phyloP scores from a whole-genome alignment of 2,113 vertebrate genomes.

The Pampusana beccarii region DNA sequence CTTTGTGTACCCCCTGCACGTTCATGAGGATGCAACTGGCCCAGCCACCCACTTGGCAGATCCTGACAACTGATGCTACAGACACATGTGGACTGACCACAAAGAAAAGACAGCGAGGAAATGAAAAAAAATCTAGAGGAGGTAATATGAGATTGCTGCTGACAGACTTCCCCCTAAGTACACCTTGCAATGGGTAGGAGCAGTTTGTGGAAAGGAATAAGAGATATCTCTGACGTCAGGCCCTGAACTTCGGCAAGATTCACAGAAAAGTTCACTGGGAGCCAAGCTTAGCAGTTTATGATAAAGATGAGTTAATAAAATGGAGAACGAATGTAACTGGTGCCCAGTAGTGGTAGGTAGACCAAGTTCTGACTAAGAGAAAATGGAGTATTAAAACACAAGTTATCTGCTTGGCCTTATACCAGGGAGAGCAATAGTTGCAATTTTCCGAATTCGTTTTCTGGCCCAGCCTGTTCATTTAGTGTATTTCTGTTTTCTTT shows the following conservation, averaged over 20 bases:
- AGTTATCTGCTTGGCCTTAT: neutral
- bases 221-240: neutral
- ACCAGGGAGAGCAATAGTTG: neutral
- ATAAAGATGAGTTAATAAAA: neutral
- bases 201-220: neutral
- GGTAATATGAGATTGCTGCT: conserved; percentile 39
- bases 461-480: neutral
- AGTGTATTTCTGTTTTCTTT: neutral
- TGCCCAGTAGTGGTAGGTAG: neutral
- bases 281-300: neutral
- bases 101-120: conserved; percentile 37
- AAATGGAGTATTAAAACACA: conserved; percentile 6
- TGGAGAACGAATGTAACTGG: neutral
- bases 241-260: neutral
- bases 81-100: neutral
- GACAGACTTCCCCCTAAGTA: conserved; percentile 8
- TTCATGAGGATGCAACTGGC: neutral
- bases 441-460: neutral
- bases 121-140: neutral
- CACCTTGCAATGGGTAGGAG: neutral
- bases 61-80: neutral
- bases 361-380: neutral
- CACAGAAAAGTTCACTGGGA: neutral
- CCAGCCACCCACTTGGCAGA: conserved; percentile 10
- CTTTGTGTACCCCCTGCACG: neutral